Evolutionary conservation across 2,888 invertebrate genomes (phyloP).

Genomic region (Drosophila formosana): DNA sequence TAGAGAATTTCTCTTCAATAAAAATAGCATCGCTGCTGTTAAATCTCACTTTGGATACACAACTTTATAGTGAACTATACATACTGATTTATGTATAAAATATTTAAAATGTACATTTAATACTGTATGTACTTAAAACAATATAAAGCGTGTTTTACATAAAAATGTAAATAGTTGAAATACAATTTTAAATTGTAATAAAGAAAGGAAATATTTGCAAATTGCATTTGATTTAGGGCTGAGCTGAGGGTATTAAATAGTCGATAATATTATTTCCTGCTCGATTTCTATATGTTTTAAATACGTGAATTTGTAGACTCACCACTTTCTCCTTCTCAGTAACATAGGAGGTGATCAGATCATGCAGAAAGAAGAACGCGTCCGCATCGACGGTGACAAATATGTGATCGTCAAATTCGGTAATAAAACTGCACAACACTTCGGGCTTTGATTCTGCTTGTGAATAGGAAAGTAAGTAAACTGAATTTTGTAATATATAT

Average conservation of each 20-base stretch:
- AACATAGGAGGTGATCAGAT: conserved; percentile 97
- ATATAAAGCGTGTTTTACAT: background rate
- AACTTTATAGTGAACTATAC: background rate
- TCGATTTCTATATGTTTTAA: background rate
- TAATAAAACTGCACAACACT: conserved; percentile 98
- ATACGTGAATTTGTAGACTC: conserved; percentile 65
- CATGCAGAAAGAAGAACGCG: conserved; percentile 98
- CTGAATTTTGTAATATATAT: background rate
- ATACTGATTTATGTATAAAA: background rate
- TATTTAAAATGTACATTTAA: background rate
- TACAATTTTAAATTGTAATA: background rate
- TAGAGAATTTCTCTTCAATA: background rate
- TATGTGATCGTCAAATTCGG: conserved; percentile 99
- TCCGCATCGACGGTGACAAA: conserved; percentile 99
- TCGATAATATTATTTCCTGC: background rate
- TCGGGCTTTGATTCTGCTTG: conserved; percentile 91
- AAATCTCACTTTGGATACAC: too few relatives aligned
- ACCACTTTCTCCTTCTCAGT: conserved; percentile 96
- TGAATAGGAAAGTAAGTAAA: background rate
- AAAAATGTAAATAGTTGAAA: background rate
- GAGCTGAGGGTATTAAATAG: background rate
- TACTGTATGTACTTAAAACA: background rate
- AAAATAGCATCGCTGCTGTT: background rate
- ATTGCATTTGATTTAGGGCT: background rate
- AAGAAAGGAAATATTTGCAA: background rate